Base-by-base conservation (phyloP, 1,140 invertebrate genomes). In the Drosophila funebris region DNA sequence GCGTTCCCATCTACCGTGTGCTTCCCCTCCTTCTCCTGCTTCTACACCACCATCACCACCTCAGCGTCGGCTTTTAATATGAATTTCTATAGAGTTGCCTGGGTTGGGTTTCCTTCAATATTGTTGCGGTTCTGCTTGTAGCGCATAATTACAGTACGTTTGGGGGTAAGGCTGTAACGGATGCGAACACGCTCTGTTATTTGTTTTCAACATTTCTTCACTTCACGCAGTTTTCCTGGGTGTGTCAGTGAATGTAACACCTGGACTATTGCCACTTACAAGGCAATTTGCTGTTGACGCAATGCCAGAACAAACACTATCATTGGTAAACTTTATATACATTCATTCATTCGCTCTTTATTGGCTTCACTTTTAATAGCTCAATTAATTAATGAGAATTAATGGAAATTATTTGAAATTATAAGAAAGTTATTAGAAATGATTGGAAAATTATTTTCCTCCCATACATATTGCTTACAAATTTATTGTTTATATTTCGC, bases 71-170 rank as follows among this genome's bases (percentile, higher is more conserved):
- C 39, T 43, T 18, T 43, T 43, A 43, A 43, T 3, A 20, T 43
- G 41, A 43, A 20, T 20, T 22, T 18, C 24, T 27, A 27, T 43
- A 11, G 41, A 22, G 7, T 5, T 46, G 24, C 13, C 9, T 9
- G 44, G 22, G 54, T 29, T 27, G 27, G 41, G 8, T 24, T 67
- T 14, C 11, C 20, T 52, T 39, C 5, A 57, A 41, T 37, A 46
- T 39, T 33, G 39, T 13, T 3, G 36, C 14, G 9, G 24, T 48
- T 48, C 44, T 20, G 18, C 39, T 33, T 53, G 24, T 31, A 22
- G 43, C 57, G 41, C 14, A 56, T 64, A 71, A 71, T 71, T 71
- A 71, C 37, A 54, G 31, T 18, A 54, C 16, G 13, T 52, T 36
- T 3, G 1, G 27, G 53, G 43, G 11, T 14, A 33, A 36, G 13